Evolutionary conservation across 92 coral and sea anemone species (phyloP), one percentile per base, ranked within the genome.

Genomic region (Porites rus): DNA sequence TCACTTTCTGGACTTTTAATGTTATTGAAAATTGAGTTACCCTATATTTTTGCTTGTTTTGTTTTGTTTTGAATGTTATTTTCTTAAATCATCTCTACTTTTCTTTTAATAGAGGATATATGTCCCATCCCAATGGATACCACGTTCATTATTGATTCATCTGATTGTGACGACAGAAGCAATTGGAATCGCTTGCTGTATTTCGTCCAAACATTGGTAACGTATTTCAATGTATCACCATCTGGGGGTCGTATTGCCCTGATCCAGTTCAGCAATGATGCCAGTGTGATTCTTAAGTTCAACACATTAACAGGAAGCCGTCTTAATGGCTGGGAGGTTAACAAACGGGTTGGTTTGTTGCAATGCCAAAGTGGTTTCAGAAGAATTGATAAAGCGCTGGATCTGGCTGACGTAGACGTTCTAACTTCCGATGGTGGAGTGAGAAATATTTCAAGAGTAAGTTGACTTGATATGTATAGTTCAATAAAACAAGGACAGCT

Each of bases 311-410:
- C 58, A 8, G 58, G 58, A 53, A 53, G 58, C 58, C 58, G 8
- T 53, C 11, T 53, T 8, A 53, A 53, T 53, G 58, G 58, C 7
- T 3, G 10, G 11, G 58, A 53, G 58, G 58, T 53, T 11, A 53
- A 53, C 58, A 53, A 53, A 53, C 58, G 58, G 11, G 58, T 53
- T 11, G 58, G 10, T 53, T 38, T 92, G 28, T 74, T 92, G 69
- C 91, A 86, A 91, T 92, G 85, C 75, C 82, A 31, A 7, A 85
- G 86, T 43, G 95, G 93, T 20, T 86, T 89, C 68, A 86, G 93
- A 7, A 75, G 95, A 75, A 92, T 92, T 62, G 95, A 92, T 75
- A 82, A 86, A 13, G 95, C 95, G 8, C 86, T 92, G 25, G 83
- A 85, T 64, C 73, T 92, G 89, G 95, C 93, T 6, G 80, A 91